Evolutionary conservation across 2,797 vertebrate genomes (phyloP).

Genomic region (Tragelaphus eurycerus): DNA sequence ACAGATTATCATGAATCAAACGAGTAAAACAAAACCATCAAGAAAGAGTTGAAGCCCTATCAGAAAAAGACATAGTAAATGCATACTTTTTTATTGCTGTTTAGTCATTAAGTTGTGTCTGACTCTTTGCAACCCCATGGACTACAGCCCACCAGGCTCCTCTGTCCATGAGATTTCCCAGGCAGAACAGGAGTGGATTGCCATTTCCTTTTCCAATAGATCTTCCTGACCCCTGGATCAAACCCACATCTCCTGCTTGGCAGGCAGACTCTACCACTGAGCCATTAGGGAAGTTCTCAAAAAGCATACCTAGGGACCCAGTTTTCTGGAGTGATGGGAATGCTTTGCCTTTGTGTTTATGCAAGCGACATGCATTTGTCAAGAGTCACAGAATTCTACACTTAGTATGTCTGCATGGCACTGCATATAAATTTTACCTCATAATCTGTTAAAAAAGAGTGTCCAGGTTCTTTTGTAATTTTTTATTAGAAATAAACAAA

Average conservation of each 20-base stretch:
- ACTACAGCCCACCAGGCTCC: not conserved
- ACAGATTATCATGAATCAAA: not conserved
- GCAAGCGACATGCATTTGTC: not conserved
- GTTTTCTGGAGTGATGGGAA: not conserved
- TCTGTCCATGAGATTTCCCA: not conserved
- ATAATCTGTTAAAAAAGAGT: not conserved
- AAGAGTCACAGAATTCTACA: not conserved
- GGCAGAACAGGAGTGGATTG: not conserved
- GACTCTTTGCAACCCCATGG: not conserved
- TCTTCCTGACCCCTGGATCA: not conserved
- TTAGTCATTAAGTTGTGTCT: not conserved
- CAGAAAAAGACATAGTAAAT: not conserved
- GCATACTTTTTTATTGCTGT: not conserved
- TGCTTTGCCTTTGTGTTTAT: not conserved
- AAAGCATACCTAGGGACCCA: not conserved
- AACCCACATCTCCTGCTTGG: too few relatives aligned
- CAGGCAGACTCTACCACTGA: not conserved
- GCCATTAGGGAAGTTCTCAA: not conserved
- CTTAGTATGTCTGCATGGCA: not conserved
- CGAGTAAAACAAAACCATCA: not conserved
- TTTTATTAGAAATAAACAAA: conserved; percentile 20
- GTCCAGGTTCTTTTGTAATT: not conserved
- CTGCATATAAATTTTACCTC: not conserved
- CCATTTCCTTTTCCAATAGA: not conserved
- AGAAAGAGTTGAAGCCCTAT: not conserved